Percentiles rank a stretch among this genome's conserved stretches.
These are phyloP conservation scores for Eucera pruinosa DNA, from an alignment of 2,888 invertebrate species.

Conservation along the genomic window DNA sequence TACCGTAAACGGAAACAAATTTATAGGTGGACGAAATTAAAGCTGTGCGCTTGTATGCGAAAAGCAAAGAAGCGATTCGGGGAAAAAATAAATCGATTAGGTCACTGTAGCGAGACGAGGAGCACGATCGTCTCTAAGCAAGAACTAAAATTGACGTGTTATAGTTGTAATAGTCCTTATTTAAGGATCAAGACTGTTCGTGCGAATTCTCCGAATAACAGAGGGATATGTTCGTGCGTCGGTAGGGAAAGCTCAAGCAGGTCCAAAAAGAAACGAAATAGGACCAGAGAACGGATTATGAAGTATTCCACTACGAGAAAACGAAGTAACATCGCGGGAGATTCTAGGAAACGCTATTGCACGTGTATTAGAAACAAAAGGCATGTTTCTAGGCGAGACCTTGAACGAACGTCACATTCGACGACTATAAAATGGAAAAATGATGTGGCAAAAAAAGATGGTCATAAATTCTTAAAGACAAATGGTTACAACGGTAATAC, in stretches of 20 bases:
- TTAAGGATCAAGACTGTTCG: constrained; percentile 23
- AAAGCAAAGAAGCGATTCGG: constrained; percentile 14
- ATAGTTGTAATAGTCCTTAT: constrained; percentile 52
- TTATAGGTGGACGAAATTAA: constrained; percentile 20
- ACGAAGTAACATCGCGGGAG: not conserved
- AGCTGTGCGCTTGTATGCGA: constrained; percentile 6
- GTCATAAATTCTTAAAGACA: not conserved
- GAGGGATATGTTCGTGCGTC: not conserved
- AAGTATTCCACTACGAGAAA: not conserved
- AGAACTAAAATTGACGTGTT: constrained; percentile 49
- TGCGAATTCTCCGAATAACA: not conserved
- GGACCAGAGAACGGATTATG: not conserved
- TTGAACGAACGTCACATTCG: constrained; percentile 8
- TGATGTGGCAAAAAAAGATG: not conserved
- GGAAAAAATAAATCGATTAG: not conserved
- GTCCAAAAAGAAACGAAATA: not conserved
- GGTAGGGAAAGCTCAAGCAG: not conserved
- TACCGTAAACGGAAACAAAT: not conserved
- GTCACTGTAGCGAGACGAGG: not conserved
- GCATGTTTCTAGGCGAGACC: not conserved
- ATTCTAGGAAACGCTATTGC: constrained; percentile 21
- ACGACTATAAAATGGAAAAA: not conserved
- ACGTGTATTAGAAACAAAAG: constrained; percentile 35
- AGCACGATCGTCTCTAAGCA: not conserved
- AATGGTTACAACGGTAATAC: not conserved